Conservation (phyloP, 2,113 vertebrate species). For the Erythrolamprus reginae region DNA sequence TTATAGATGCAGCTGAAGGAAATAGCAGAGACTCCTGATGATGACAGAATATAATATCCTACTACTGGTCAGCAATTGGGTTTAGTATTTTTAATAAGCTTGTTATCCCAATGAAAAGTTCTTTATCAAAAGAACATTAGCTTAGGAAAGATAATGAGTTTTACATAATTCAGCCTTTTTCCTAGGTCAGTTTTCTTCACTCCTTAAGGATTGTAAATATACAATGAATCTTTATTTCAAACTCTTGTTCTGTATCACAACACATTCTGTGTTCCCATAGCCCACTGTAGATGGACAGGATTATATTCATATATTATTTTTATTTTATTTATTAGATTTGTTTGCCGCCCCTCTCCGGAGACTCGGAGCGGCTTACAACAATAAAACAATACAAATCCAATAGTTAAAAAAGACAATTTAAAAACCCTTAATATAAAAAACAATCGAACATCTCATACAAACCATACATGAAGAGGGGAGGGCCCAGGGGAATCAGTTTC, state of each 20-base stretch:
- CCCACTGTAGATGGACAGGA: background rate
- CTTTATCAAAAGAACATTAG: background rate
- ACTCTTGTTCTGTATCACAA: background rate
- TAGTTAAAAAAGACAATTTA: no score
- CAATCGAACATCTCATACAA: no score
- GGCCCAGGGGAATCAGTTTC: no score
- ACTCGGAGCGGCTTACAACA: no score
- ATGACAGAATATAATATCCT: background rate
- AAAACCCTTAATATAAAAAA: no score
- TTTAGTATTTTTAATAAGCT: background rate
- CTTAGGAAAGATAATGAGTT: background rate
- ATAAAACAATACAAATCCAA: no score
- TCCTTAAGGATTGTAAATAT: background rate
- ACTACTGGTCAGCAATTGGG: background rate
- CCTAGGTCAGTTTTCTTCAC: background rate
- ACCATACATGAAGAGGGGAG: no score
- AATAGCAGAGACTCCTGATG: background rate
- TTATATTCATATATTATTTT: no score
- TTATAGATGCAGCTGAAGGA: background rate
- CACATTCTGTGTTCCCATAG: background rate
- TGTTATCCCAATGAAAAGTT: background rate
- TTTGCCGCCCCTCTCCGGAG: no score
- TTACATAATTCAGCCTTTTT: background rate
- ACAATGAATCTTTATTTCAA: background rate
- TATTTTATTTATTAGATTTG: no score